Evolutionary conservation across 2,888 invertebrate species (phyloP).

Genomic region (Imbricaverruca yamaguchii): DNA sequence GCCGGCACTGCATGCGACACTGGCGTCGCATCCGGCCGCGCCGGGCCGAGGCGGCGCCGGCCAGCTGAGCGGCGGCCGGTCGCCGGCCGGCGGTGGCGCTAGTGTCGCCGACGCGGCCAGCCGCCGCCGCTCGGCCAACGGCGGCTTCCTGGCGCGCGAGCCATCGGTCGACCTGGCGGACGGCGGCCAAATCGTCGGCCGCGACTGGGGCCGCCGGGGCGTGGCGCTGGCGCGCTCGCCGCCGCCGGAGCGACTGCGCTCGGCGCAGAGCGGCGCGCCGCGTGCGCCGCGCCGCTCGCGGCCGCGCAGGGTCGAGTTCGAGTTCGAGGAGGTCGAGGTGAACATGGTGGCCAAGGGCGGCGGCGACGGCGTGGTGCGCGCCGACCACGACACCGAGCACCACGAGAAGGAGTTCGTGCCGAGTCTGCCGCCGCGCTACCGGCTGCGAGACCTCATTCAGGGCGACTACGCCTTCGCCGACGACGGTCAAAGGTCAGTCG

Average conservation of each 20-base stretch:
- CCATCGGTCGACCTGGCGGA: slow-evolving; percentile 43
- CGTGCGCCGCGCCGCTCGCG: neutral
- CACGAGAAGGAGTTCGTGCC: slow-evolving; percentile 18
- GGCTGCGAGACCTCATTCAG: slow-evolving; percentile 64
- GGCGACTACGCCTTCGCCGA: slow-evolving; percentile 70
- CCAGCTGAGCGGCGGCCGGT: neutral
- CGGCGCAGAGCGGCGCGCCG: too few relatives aligned
- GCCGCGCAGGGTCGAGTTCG: neutral
- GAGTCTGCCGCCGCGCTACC: slow-evolving; percentile 62
- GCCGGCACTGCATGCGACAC: neutral
- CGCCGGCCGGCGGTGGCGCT: neutral
- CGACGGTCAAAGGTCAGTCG: slow-evolving; percentile 66
- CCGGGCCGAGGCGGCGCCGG: slow-evolving; percentile 2
- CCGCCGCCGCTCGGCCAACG: slow-evolving; percentile 55
- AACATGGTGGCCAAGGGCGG: neutral
- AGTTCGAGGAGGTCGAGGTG: neutral
- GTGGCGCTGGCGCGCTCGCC: neutral
- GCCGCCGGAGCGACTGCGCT: neutral
- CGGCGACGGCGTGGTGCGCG: neutral
- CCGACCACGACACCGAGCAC: neutral
- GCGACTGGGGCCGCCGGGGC: slow-evolving; percentile 27
- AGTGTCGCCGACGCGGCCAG: slow-evolving; percentile 42
- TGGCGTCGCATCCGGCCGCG: neutral
- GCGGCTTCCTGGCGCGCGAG: slow-evolving; percentile 46
- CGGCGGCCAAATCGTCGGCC: slow-evolving; percentile 35